These are phyloP conservation scores for Drosophila tristis DNA, from an alignment of 1,140 invertebrate genomes.

Conservation along the genomic window DNA sequence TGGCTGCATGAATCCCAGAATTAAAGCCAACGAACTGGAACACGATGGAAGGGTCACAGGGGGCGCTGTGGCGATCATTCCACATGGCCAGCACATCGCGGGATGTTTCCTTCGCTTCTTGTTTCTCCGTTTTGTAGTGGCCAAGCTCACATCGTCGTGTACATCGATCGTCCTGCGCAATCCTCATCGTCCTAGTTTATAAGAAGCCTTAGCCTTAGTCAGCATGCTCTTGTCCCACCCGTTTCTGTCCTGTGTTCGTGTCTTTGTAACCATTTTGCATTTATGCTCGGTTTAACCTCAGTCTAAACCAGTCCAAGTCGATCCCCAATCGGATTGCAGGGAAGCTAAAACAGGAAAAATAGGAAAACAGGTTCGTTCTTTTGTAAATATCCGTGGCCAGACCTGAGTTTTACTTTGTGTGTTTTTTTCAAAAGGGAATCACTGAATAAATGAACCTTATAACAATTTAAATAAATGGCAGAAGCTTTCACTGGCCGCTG, in stretches of 20 bases:
- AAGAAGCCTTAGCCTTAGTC: conserved; percentile 13
- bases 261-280: conserved; percentile 44
- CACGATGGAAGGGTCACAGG: too few relatives aligned
- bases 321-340: background rate
- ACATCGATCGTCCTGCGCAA: background rate
- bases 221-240: conserved; percentile 17
- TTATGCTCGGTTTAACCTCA: conserved; percentile 23
- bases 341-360: conserved; percentile 16
- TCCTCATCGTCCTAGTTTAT: conserved; percentile 33
- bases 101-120: too few relatives aligned
- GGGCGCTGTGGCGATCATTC: conserved; percentile 14
- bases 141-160: too few relatives aligned
- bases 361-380: conserved; percentile 10
- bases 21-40: too few relatives aligned
- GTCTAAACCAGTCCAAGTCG: background rate
- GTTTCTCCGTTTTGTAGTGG: too few relatives aligned
- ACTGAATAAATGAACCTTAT: conserved; percentile 32
- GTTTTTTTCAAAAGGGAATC: conserved; percentile 35
- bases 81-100: conserved; percentile 23
- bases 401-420: conserved; percentile 50
- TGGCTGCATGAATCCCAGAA: too few relatives aligned
- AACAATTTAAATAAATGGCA: background rate
- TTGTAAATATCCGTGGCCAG: conserved; percentile 53
- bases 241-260: conserved; percentile 23
- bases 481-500: background rate